Percentiles rank a stretch among this genome's conserved stretches.
phyloP scores from a whole-genome alignment of 1,140 invertebrate species.

The Papilio polyxenes region DNA sequence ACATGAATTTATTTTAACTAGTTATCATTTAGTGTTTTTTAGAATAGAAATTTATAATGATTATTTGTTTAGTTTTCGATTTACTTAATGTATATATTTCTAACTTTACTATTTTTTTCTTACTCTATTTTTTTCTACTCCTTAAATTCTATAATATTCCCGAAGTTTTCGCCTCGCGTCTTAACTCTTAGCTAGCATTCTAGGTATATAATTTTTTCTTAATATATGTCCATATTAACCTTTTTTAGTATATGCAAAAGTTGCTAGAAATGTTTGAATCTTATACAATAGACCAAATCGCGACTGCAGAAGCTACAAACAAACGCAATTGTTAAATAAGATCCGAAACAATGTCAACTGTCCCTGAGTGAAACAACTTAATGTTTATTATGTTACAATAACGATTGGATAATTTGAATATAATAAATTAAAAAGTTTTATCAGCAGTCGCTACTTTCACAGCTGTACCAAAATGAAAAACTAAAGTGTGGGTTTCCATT shows the following conservation, averaged over 20 bases:
- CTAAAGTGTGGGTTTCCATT: too few species aligned
- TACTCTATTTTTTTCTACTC: too few species aligned
- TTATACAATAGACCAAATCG: constrained; percentile 44
- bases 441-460: neutral
- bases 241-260: constrained; percentile 6
- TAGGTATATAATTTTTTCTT: neutral
- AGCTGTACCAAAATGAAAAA: neutral
- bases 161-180: too few species aligned
- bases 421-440: neutral
- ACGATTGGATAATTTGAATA: neutral
- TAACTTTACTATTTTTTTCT: too few species aligned
- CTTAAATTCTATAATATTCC: too few species aligned
- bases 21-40: neutral
- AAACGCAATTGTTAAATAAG: constrained; percentile 4
- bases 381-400: constrained; percentile 5
- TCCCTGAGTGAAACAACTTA: constrained; percentile 18
- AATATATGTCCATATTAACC: constrained; percentile 33
- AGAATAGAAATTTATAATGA: too few species aligned
- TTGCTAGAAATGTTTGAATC: constrained; percentile 35
- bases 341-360: constrained; percentile 18
- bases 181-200: neutral
- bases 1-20: neutral
- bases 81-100: too few species aligned
- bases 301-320: constrained; percentile 38
- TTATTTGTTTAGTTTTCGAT: too few species aligned